A percentile compares a stretch with the other conserved stretches of the same genome.
Conservation (phyloP, 2,888 invertebrate species). For the Drosophila multiciliata region DNA sequence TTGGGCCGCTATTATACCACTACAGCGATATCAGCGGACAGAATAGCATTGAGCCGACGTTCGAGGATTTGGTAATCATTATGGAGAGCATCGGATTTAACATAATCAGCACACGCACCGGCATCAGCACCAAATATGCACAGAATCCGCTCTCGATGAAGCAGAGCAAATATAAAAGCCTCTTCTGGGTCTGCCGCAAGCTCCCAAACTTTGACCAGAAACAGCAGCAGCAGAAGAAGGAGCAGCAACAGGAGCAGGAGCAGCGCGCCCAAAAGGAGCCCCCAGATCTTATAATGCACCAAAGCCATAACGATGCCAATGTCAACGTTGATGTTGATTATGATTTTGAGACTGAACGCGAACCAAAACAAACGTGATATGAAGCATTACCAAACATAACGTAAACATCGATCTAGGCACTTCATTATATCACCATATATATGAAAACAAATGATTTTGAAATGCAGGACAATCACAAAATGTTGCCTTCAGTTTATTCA, state of each 20-base stretch:
- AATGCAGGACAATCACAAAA: slow-evolving; percentile 9
- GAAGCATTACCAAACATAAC: not conserved
- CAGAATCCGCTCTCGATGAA: slow-evolving; percentile 97
- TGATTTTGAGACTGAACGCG: slow-evolving; percentile 40
- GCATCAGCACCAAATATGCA: slow-evolving; percentile 94
- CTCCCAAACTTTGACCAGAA: slow-evolving; percentile 83
- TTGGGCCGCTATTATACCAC: slow-evolving; percentile 96
- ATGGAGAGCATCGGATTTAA: slow-evolving; percentile 93
- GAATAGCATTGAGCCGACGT: slow-evolving; percentile 96
- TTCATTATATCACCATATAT: slow-evolving; percentile 7
- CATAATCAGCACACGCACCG: slow-evolving; percentile 89
- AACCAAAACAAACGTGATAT: slow-evolving; percentile 48
- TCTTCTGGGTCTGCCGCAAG: slow-evolving; percentile 96
- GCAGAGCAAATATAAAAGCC: slow-evolving; percentile 95
- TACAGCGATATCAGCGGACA: slow-evolving; percentile 95
- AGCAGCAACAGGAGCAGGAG: slow-evolving; percentile 16
- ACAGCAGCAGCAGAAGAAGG: slow-evolving; percentile 16
- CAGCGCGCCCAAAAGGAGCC: slow-evolving; percentile 44
- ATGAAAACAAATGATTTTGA: slow-evolving; percentile 34
- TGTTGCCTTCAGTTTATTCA: slow-evolving; percentile 2
- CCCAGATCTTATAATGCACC: slow-evolving; percentile 52
- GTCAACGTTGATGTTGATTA: slow-evolving; percentile 7
- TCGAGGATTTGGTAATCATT: slow-evolving; percentile 91
- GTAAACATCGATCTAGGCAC: not conserved
- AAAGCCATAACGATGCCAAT: slow-evolving; percentile 23